Percentiles rank a stretch among this genome's conserved stretches.
phyloP scores from a whole-genome alignment of 2,888 invertebrate species.

The Drosophila borborema region DNA sequence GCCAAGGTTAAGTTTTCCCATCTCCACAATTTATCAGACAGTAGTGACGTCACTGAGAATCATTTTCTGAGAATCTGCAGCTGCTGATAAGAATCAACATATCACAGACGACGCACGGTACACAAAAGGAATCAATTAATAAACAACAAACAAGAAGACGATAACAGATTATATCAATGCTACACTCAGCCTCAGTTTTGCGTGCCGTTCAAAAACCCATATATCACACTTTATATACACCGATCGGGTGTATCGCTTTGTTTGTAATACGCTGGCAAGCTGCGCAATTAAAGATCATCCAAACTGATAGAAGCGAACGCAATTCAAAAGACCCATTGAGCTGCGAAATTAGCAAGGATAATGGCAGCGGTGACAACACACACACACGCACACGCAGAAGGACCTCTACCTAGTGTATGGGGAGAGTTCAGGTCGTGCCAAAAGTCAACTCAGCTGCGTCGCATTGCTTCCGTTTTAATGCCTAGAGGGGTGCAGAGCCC shows the following conservation, averaged over 20 bases:
- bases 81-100: constrained; percentile 55
- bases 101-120: constrained; percentile 12
- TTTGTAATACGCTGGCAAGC: constrained; percentile 73
- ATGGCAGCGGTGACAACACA: constrained; percentile 80
- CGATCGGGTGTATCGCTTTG: constrained; percentile 44
- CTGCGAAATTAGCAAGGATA: constrained; percentile 82
- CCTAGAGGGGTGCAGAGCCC: constrained; percentile 51
- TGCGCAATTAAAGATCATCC: constrained; percentile 77
- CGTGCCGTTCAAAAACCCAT: constrained; percentile 75
- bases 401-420: neutral
- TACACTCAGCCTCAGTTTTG: constrained; percentile 15
- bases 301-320: constrained; percentile 43
- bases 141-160: constrained; percentile 62
- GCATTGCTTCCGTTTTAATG: constrained; percentile 66
- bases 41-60: constrained; percentile 9
- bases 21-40: neutral
- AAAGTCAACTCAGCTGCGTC: constrained; percentile 70
- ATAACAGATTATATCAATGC: constrained; percentile 60
- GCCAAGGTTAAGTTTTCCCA: neutral
- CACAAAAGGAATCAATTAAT: constrained; percentile 50
- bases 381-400: constrained; percentile 21
- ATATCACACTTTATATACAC: constrained; percentile 77
- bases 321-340: constrained; percentile 73
- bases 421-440: constrained; percentile 66
- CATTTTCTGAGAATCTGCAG: constrained; percentile 17